Percentiles rank a stretch among this genome's conserved stretches.
phyloP scores from a whole-genome alignment of 2,888 invertebrate species.

The Oegoconia quadripuncta region DNA sequence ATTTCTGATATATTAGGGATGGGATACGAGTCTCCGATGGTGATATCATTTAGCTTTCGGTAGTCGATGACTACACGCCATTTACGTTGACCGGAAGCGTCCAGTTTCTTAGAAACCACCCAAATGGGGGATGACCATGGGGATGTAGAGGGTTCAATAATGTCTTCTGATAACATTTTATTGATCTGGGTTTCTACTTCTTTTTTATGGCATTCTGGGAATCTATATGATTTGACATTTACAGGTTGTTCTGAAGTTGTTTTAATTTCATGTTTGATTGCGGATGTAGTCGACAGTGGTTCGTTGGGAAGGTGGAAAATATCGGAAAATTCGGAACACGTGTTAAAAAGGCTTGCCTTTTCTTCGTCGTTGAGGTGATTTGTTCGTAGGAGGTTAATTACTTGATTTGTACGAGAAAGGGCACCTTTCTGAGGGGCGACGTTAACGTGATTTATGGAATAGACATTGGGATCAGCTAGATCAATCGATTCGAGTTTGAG shows the following conservation, averaged over 20 bases:
- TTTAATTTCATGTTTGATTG: constrained; percentile 15
- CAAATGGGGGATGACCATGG: constrained; percentile 22
- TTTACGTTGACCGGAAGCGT: constrained; percentile 17
- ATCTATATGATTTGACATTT: constrained; percentile 19
- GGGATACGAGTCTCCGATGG: constrained; percentile 19
- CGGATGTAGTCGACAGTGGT: constrained; percentile 3
- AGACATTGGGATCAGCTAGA: too few relatives aligned
- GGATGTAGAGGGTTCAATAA: constrained; percentile 20
- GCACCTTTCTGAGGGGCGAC: too few relatives aligned
- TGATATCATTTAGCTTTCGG: constrained; percentile 18
- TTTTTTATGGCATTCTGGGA: constrained; percentile 16
- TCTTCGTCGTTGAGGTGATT: constrained; percentile 23
- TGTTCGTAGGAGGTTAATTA: constrained; percentile 14
- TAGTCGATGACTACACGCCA: constrained; percentile 15
- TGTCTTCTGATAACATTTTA: constrained; percentile 17
- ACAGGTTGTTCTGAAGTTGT: constrained; percentile 17
- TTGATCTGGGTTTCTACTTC: constrained; percentile 20
- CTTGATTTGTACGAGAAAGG: constrained; percentile 13
- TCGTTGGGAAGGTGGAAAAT: constrained; percentile 14
- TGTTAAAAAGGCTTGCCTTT: constrained; percentile 7
- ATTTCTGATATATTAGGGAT: constrained; percentile 8
- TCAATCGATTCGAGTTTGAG: constrained; percentile 4
- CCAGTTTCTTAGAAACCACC: too few relatives aligned
- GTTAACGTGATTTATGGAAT: too few relatives aligned
- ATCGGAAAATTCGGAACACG: constrained; percentile 19